phyloP scores from a whole-genome alignment of 1,140 invertebrate species.

The Drosophila melanogaster region DNA sequence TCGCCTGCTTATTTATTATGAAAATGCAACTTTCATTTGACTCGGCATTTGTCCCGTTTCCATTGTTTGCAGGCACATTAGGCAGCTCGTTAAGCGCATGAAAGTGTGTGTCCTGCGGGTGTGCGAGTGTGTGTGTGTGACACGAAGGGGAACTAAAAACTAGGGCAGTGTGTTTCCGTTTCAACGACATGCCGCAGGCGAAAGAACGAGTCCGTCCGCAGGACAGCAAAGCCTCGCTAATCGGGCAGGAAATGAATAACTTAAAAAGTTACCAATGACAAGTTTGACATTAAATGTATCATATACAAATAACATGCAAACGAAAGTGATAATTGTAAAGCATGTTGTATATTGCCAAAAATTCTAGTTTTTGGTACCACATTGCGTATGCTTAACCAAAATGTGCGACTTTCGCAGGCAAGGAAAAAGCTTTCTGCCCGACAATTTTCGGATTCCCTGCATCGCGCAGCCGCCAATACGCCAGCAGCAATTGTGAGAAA shows the following conservation, averaged over 20 bases:
- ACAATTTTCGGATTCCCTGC: conserved; percentile 47
- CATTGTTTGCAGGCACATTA: conserved; percentile 30
- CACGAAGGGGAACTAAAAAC: conserved; percentile 68
- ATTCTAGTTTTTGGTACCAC: conserved; percentile 9
- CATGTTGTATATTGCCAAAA: not conserved
- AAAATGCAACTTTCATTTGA: conserved; percentile 54
- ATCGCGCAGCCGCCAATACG: conserved; percentile 47
- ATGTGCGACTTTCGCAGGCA: conserved; percentile 47
- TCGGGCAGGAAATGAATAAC: not conserved
- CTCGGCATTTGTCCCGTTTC: conserved; percentile 39
- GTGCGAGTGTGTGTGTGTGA: conserved; percentile 17
- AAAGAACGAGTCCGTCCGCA: conserved; percentile 32
- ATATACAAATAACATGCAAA: not conserved
- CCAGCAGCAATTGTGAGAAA: conserved; percentile 4
- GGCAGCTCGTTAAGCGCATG: conserved; percentile 31
- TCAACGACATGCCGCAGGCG: conserved; percentile 62
- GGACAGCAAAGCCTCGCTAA: conserved; percentile 39
- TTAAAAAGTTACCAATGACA: not conserved
- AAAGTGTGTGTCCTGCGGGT: conserved; percentile 10
- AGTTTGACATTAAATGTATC: not conserved
- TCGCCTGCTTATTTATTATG: conserved; percentile 53
- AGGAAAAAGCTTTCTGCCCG: conserved; percentile 39
- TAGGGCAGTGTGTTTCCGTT: conserved; percentile 83
- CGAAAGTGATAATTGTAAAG: not conserved
- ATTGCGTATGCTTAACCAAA: conserved; percentile 61